Base-by-base conservation (phyloP, 2,113 vertebrate genomes). In the Oxyruncus cristatus region DNA sequence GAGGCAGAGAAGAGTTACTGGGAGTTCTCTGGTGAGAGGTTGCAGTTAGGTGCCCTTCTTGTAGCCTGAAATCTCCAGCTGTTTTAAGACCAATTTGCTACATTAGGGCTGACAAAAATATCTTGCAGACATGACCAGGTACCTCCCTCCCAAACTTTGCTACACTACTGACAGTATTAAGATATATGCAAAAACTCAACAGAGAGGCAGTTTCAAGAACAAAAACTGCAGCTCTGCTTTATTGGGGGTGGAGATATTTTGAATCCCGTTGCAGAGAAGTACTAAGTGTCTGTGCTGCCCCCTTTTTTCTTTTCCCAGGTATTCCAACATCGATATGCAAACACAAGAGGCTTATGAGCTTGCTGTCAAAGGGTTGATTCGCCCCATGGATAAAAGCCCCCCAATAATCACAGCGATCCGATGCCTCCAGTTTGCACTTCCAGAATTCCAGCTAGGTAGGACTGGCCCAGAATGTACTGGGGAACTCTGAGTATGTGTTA, bases 261-360 rank as follows among this genome's bases (percentile, higher is more conserved):
- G 35, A 59, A 59, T 82, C 12, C 24, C 32, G 28, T 30, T n/a
- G 21, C 22, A 44, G 16, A 42, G 37, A 63, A 72, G 26, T 24
- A 62, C 42, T 39, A 24, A 72, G 33, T 59, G 27, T n/a, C 55
- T 91, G 27, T 75, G 27, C 27, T 87, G 68, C 23, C 94, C 24
- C 24, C 32, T 14, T 70, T 73, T 71, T 63, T 14, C 26, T 65
- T 22, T 80, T 53, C 44, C 16, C 92, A 99, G 99, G 97, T 97
- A 99, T 96, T 99, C 99, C 62, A 98, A 97, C 42, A 94, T 99
- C 3, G 98, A 99, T 86, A 96, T 99, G 98, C 95, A 92, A 89
- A 99, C 99, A 32, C 99, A 99, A 96, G 99, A 99, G 93, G 99
- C 99, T 3, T 99, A 99, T 0, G 99, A 99, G 88, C 95, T 99